Evolutionary conservation across 2,797 vertebrate species (phyloP).

Genomic region (Botia almorhae): DNA sequence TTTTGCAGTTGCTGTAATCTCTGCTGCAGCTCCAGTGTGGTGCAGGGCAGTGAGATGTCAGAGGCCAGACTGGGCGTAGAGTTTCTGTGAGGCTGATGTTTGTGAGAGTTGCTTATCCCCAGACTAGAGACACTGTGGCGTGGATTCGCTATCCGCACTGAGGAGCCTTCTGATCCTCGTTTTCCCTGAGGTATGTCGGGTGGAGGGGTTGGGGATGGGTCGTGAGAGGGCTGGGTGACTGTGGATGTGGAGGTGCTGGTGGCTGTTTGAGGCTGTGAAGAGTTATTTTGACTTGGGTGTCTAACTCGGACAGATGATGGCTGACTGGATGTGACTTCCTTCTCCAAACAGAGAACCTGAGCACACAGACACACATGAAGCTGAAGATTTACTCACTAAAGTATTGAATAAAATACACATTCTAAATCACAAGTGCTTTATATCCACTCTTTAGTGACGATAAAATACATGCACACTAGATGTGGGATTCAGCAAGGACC

Average conservation of each 20-base stretch:
- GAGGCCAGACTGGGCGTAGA: constrained; percentile 95
- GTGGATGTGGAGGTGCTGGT: constrained; percentile 62
- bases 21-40: constrained; percentile 91
- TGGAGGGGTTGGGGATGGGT: constrained; percentile 67
- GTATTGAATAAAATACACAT: too few relatives aligned
- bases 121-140: constrained; percentile 80
- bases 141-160: constrained; percentile 70
- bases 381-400: not conserved
- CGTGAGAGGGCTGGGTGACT: constrained; percentile 50
- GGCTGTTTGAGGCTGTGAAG: constrained; percentile 66
- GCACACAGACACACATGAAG: constrained; percentile 11
- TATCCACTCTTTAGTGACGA: not conserved
- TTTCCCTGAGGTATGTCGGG: constrained; percentile 60
- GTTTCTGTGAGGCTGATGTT: constrained; percentile 84
- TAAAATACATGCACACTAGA: not conserved
- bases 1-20: constrained; percentile 92
- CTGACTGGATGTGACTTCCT: constrained; percentile 81
- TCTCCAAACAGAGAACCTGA: constrained; percentile 90
- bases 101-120: constrained; percentile 81
- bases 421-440: not conserved
- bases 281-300: constrained; percentile 78
- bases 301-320: constrained; percentile 89
- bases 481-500: too few relatives aligned
- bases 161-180: constrained; percentile 66
- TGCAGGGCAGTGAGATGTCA: constrained; percentile 89